Evolutionary conservation across 2,113 vertebrate genomes (phyloP).

Genomic region (Mobula birostris): DNA sequence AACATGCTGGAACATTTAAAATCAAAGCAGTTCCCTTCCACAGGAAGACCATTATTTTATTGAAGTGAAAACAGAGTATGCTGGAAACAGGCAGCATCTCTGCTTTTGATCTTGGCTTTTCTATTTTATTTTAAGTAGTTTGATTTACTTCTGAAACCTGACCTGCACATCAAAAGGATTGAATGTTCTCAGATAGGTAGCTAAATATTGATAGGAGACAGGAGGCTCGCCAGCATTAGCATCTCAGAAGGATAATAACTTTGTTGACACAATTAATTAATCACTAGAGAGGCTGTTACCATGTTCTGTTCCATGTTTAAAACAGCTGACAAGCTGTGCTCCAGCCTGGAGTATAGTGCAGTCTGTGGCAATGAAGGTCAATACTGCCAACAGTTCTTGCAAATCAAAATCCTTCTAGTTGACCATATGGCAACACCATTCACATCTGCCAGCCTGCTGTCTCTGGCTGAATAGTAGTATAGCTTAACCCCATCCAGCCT

Average conservation of each 20-base stretch:
- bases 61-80: neutral
- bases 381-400: neutral
- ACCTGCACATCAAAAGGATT: neutral
- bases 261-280: conserved; percentile 8
- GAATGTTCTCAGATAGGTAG: neutral
- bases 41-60: neutral
- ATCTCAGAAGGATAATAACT: neutral
- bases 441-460: neutral
- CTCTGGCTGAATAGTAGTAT: neutral
- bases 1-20: neutral
- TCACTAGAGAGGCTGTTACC: neutral
- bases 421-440: neutral
- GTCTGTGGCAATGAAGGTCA: neutral
- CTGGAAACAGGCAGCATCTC: neutral
- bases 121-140: neutral
- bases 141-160: neutral
- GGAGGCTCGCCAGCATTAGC: neutral
- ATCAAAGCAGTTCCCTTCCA: neutral
- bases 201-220: neutral
- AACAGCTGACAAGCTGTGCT: neutral
- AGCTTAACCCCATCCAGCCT: neutral
- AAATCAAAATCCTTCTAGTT: neutral
- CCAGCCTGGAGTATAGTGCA: neutral
- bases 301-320: neutral
- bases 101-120: neutral